A percentile compares a stretch with the other conserved stretches of the same genome.
Evolutionary conservation across 2,888 invertebrate species (phyloP).

Genomic region (Parelbella ahira): DNA sequence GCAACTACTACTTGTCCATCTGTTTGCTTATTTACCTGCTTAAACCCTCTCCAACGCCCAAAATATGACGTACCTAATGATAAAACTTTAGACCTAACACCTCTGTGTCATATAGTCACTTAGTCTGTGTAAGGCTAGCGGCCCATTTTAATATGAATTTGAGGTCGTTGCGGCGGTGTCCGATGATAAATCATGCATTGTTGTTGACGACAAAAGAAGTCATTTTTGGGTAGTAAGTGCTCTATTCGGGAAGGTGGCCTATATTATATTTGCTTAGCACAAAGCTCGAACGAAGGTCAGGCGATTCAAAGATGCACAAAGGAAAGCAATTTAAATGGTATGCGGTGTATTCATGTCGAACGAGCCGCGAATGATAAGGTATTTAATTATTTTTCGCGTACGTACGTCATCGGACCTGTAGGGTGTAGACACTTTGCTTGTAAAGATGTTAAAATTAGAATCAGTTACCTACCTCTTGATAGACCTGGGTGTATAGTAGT

Average conservation of each 20-base stretch:
- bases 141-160: slow-evolving; percentile 35
- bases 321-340: slow-evolving; percentile 21
- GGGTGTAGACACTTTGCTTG: no score
- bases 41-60: no score
- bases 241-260: slow-evolving; percentile 44
- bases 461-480: no score
- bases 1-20: no score
- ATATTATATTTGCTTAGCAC: slow-evolving; percentile 27
- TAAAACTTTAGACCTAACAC: no score
- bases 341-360: slow-evolving; percentile 10
- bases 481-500: no score
- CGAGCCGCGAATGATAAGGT: slow-evolving; percentile 15
- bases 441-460: no score
- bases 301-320: slow-evolving; percentile 19
- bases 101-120: not conserved
- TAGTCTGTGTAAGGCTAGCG: slow-evolving; percentile 27
- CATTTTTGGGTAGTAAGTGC: slow-evolving; percentile 67
- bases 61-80: no score
- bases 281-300: slow-evolving; percentile 20
- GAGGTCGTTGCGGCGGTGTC: slow-evolving; percentile 32
- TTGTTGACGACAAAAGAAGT: slow-evolving; percentile 69
- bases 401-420: no score
- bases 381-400: slow-evolving; percentile 24
- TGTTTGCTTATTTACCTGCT: no score
- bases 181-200: slow-evolving; percentile 70